A percentile compares a stretch with the other conserved stretches of the same genome.
Evolutionary conservation across 2,797 vertebrate species (phyloP).

Genomic region (Leptodactylus fallax): DNA sequence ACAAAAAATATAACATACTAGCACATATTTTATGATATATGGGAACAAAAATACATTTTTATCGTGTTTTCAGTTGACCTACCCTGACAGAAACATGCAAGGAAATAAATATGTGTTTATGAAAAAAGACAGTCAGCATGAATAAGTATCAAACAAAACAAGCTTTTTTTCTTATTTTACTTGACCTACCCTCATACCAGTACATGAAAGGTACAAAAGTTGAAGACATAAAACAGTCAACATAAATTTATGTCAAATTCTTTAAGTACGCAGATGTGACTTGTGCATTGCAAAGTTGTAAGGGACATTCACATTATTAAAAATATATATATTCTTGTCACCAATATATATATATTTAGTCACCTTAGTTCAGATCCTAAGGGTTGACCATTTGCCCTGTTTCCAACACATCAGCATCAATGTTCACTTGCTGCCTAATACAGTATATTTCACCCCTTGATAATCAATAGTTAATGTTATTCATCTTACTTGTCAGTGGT

Average conservation of each 20-base stretch:
- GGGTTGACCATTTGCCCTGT: too few species aligned
- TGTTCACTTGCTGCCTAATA: too few species aligned
- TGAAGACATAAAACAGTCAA: conserved; percentile 49
- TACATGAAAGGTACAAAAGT: conserved; percentile 42
- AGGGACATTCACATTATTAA: background rate
- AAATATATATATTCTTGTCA: background rate
- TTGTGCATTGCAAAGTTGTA: background rate
- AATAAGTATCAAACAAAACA: conserved; percentile 53
- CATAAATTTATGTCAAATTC: conserved; percentile 43
- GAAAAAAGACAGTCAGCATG: conserved; percentile 49
- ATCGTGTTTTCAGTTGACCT: conserved; percentile 42
- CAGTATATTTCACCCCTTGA: too few species aligned
- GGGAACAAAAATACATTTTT: background rate
- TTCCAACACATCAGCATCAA: too few species aligned
- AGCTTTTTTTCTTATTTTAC: conserved; percentile 34
- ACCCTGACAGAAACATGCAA: conserved; percentile 49
- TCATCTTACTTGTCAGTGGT: too few species aligned
- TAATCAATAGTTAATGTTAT: too few species aligned
- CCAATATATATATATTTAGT: background rate
- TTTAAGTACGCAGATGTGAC: conserved; percentile 22
- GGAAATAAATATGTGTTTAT: conserved; percentile 45
- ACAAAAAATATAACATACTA: background rate
- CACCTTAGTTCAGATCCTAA: too few species aligned
- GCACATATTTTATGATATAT: background rate
- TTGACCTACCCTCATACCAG: conserved; percentile 59